Base-by-base conservation (phyloP, 2,888 invertebrate species). In the Phrixothrix hirtus region DNA sequence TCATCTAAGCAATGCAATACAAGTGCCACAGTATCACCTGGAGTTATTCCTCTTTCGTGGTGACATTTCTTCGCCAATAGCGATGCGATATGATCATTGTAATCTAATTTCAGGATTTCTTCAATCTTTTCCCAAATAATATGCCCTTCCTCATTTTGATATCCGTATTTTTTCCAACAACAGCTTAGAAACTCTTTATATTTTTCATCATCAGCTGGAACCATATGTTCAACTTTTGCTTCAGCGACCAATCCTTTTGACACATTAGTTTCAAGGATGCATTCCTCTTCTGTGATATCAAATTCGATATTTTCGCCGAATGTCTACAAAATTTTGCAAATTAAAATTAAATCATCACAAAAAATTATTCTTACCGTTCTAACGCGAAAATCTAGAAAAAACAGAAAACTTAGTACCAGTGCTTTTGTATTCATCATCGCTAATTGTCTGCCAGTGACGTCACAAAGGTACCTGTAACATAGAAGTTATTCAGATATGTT, bases 161-260 rank as follows among this genome's bases (percentile, higher is more conserved):
- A 54, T 7, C 54, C 54, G 2, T 35, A 39, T n/a, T 12, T 43
- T 16, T 39, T 48, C 54, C 54, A 54, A 9, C 36, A 48, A 14
- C 54, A 54, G 15, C 44, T 44, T 2, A 54, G 15, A 11, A 44
- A 54, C 1, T 30, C 30, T 35, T 54, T 54, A 10, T 54, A 54
- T 10, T 35, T 37, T 9, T 12, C 13, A 7, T 30, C 29, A 6
- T 45, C 35, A 1, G 38, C 48, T 2, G 14, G 38, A 17, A 53
- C 53, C 1, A 30, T 37, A 3, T 25, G 4, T 1, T 21, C 41
- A 2, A 26, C 12, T 17, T 53, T 53, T 4, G 47, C 41, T 32
- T 53, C 42, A 0, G 27, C 1, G 6, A 53, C 47, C 1, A 47
- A 3, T 2, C 36, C 21, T 14, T 37, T 35, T 3, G 42, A 37